A percentile compares a stretch with the other conserved stretches of the same genome.
These are phyloP conservation scores for Xanthia togata DNA, from an alignment of 2,888 invertebrate genomes.

Conservation along the genomic window DNA sequence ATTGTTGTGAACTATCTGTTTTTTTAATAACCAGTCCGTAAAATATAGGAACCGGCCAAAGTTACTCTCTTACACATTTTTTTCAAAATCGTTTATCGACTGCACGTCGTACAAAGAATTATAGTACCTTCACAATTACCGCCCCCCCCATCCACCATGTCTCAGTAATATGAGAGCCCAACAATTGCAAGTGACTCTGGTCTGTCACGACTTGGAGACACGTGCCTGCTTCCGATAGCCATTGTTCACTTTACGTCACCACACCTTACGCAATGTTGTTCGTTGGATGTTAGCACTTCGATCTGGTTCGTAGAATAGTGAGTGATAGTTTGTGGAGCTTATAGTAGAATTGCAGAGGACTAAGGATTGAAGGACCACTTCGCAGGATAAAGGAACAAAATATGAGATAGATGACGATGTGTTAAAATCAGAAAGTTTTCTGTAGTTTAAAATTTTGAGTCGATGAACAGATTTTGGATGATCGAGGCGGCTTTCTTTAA, in stretches of 20 bases:
- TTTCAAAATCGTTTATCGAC: neutral
- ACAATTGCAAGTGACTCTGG: conserved; percentile 62
- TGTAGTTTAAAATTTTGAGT: neutral
- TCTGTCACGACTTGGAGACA: conserved; percentile 66
- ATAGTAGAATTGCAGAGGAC: neutral
- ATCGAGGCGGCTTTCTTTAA: conserved; percentile 15
- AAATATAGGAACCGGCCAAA: neutral
- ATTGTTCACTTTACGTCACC: conserved; percentile 66
- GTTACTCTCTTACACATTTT: neutral
- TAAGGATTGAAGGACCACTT: neutral
- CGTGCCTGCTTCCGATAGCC: conserved; percentile 66
- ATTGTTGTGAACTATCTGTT: no score
- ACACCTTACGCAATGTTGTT: conserved; percentile 51
- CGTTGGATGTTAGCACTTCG: conserved; percentile 37
- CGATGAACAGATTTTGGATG: neutral
- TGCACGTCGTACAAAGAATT: neutral
- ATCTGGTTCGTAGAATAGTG: conserved; percentile 25
- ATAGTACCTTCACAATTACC: neutral
- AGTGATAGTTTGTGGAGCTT: conserved; percentile 1
- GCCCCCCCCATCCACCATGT: conserved; percentile 21
- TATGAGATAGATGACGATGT: neutral
- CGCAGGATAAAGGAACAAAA: neutral
- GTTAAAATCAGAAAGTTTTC: neutral
- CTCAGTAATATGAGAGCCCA: conserved; percentile 43
- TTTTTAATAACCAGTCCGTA: no score